Conservation (phyloP, 2,113 vertebrate genomes). For the Protobothrops mucrosquamatus region DNA sequence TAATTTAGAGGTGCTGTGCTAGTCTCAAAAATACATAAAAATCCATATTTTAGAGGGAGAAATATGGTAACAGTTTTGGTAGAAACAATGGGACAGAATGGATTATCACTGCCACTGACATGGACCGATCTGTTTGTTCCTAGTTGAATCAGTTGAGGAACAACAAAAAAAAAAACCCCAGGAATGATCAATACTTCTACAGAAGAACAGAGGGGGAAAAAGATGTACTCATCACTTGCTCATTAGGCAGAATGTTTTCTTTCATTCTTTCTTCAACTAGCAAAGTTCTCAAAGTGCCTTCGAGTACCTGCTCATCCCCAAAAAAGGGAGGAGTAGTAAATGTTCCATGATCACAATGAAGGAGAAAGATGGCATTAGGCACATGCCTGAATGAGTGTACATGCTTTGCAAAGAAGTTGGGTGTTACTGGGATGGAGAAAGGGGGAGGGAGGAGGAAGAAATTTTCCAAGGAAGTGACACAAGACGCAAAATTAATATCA, state of each 20-base stretch:
- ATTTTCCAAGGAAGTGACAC: accelerated
- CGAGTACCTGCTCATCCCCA: neutral
- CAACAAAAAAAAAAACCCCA: no score
- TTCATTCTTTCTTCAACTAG: neutral
- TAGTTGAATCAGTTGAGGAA: neutral
- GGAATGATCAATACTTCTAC: neutral
- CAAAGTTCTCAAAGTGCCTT: neutral
- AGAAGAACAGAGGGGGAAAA: accelerated
- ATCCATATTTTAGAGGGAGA: neutral
- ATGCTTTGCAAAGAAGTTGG: accelerated
- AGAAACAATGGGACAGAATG: neutral
- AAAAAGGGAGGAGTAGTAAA: neutral
- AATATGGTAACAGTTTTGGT: neutral
- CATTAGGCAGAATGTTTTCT: neutral
- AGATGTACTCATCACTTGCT: accelerated
- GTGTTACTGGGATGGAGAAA: neutral
- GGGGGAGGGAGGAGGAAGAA: neutral
- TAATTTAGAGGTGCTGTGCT: neutral
- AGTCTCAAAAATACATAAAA: neutral
- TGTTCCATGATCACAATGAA: neutral
- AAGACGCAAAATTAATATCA: constrained; percentile 44
- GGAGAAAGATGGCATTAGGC: neutral
- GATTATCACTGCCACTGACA: neutral
- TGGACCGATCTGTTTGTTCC: neutral
- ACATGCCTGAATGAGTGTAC: accelerated